Evolutionary conservation across 2,113 vertebrate genomes (phyloP).

Genomic region (Sclerurus mexicanus): DNA sequence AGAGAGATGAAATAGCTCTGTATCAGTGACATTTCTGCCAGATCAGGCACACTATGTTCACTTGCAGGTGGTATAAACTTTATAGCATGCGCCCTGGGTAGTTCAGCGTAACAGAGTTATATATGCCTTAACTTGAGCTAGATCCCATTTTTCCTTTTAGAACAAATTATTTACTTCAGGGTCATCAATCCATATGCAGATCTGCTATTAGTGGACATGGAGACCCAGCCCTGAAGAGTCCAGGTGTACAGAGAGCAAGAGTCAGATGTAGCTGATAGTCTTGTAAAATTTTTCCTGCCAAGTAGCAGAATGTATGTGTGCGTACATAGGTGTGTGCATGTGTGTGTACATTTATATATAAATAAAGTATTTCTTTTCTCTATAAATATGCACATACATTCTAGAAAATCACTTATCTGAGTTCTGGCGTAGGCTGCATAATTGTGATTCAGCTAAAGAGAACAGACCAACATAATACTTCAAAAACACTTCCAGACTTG

Average conservation of each 20-base stretch:
- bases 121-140: background rate
- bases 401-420: background rate
- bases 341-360: background rate
- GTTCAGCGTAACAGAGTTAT: background rate
- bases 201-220: background rate
- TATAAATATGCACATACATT: background rate
- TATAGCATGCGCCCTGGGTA: background rate
- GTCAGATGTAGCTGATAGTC: background rate
- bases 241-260: background rate
- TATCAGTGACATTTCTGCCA: background rate
- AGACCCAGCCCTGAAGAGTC: background rate
- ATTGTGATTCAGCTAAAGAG: background rate
- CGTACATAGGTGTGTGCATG: background rate
- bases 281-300: background rate
- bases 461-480: background rate
- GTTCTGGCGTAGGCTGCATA: background rate
- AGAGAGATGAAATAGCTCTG: background rate
- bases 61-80: background rate
- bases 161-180: background rate
- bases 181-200: background rate
- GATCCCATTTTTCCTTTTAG: background rate
- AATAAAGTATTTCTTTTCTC: background rate
- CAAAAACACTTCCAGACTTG: constrained; percentile 8
- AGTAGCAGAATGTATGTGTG: background rate
- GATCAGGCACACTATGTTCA: background rate